These are phyloP conservation scores for Phataginus tricuspis DNA, from an alignment of 2,797 vertebrate genomes.

Conservation along the genomic window DNA sequence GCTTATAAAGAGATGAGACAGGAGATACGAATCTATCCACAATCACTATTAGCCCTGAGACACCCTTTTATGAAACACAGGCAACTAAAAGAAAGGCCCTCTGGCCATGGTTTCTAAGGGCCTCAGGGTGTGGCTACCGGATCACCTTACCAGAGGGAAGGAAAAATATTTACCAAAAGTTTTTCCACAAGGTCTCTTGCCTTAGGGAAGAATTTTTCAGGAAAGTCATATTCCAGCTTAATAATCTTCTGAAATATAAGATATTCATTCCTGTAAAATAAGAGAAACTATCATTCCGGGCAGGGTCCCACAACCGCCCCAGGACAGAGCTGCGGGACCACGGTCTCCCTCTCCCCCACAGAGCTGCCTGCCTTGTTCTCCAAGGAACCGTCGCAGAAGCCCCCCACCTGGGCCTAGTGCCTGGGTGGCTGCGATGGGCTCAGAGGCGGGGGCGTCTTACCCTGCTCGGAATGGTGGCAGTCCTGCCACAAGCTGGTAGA, in stretches of 20 bases:
- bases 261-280: slow-evolving; percentile 95
- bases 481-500: slow-evolving; percentile 99
- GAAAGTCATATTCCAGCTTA: slow-evolving; percentile 99
- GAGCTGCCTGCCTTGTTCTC: background rate
- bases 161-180: slow-evolving; percentile 92
- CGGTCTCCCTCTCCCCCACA: background rate
- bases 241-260: slow-evolving; percentile 99
- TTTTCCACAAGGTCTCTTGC: slow-evolving; percentile 98
- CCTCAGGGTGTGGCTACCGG: background rate
- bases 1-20: background rate
- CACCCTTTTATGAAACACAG: background rate
- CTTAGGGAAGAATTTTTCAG: slow-evolving; percentile 99
- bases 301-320: background rate
- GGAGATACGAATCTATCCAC: background rate
- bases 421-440: background rate
- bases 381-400: background rate
- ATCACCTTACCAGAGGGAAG: slow-evolving; percentile 8
- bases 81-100: background rate
- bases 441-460: slow-evolving; percentile 86
- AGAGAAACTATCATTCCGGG: background rate
- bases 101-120: background rate
- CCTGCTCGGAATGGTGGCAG: slow-evolving; percentile 98
- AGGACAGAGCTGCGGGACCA: background rate
- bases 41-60: background rate
- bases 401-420: background rate